Evolutionary conservation across 1,140 invertebrate species (phyloP).

Genomic region (Octopus sinensis): DNA sequence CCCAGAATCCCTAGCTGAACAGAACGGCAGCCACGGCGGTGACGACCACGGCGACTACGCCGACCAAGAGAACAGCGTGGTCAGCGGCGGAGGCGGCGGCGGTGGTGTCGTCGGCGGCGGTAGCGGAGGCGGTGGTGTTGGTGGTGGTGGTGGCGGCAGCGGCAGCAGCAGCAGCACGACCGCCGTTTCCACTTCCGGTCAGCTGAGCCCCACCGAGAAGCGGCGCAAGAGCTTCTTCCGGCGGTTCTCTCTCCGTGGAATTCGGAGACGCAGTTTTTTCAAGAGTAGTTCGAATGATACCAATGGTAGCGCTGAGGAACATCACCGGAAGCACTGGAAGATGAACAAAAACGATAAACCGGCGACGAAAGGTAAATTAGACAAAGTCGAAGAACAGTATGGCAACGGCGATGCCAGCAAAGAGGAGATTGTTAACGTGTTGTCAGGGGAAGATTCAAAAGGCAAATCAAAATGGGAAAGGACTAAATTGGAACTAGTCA

Average conservation of each 20-base stretch:
- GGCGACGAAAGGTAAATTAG: constrained; percentile 70
- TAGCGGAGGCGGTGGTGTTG: constrained; percentile 62
- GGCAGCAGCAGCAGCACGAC: constrained; percentile 15
- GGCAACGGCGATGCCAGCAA: constrained; percentile 73
- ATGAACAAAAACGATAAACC: constrained; percentile 80
- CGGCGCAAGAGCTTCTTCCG: constrained; percentile 75
- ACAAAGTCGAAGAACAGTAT: constrained; percentile 20
- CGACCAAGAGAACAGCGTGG: constrained; percentile 60
- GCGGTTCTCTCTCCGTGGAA: constrained; percentile 75
- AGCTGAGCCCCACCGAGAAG: constrained; percentile 67
- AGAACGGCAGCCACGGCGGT: constrained; percentile 23
- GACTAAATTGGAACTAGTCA: constrained; percentile 83
- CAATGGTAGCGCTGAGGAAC: constrained; percentile 33
- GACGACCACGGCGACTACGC: constrained; percentile 63
- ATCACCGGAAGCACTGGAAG: constrained; percentile 53
- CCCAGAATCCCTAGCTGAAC: constrained; percentile 14
- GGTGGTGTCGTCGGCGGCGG: constrained; percentile 24
- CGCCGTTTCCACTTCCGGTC: constrained; percentile 57
- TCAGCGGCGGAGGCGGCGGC: not conserved
- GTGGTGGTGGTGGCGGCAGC: not conserved
- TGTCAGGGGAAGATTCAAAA: constrained; percentile 72
- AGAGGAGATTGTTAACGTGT: constrained; percentile 88
- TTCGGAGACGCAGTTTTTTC: constrained; percentile 46
- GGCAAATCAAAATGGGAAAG: constrained; percentile 93
- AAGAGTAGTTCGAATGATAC: constrained; percentile 39